These are phyloP conservation scores for Eulemur albifrons DNA, from an alignment of 2,797 vertebrate genomes.

Conservation along the genomic window DNA sequence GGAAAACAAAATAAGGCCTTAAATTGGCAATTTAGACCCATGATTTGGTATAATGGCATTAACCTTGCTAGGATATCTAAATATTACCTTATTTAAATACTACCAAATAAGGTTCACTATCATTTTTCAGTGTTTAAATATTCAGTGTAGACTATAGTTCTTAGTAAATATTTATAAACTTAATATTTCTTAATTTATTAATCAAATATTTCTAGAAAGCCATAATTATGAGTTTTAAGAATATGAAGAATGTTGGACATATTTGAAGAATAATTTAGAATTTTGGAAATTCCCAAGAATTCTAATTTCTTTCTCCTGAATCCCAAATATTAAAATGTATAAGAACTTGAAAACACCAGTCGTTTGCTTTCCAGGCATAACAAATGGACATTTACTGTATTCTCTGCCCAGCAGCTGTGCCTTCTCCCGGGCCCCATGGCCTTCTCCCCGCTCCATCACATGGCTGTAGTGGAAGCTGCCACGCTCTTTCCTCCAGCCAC, in stretches of 20 bases:
- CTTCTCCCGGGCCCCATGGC: not conserved
- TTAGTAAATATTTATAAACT: not conserved
- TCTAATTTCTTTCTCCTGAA: not conserved
- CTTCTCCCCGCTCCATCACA: not conserved
- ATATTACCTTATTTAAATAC: not conserved
- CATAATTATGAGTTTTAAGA: not conserved
- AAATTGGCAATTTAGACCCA: not conserved
- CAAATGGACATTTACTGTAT: not conserved
- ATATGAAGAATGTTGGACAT: not conserved
- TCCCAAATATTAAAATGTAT: not conserved
- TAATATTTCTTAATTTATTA: not conserved
- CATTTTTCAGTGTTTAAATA: not conserved
- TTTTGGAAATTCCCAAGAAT: not conserved
- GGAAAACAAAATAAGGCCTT: not conserved
- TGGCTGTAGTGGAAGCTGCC: fast-evolving
- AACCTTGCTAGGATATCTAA: not conserved
- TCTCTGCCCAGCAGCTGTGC: not conserved
- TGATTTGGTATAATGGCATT: not conserved
- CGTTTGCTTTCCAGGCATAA: not conserved
- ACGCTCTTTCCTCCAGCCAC: not conserved
- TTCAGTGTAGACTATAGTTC: not conserved
- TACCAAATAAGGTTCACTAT: not conserved
- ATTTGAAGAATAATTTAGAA: not conserved
- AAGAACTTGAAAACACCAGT: not conserved
- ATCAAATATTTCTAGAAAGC: not conserved